phyloP scores from a whole-genome alignment of 2,888 invertebrate species.

The Pristionchus japonicus region DNA sequence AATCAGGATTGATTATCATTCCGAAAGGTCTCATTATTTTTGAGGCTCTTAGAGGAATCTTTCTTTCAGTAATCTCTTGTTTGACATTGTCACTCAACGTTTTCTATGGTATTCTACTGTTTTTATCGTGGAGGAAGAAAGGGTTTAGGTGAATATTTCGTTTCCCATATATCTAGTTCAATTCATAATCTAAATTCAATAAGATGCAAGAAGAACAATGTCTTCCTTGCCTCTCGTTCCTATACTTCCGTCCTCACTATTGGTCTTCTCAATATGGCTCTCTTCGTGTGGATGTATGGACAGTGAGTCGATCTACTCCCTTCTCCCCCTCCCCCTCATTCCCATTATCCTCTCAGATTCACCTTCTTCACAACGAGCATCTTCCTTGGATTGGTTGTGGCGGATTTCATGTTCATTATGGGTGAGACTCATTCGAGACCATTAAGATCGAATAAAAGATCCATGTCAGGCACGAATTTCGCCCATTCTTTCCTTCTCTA shows the following conservation, averaged over 20 bases:
- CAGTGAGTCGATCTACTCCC: not conserved
- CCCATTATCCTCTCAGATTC: not conserved
- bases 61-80: constrained; percentile 25
- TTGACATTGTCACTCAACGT: not conserved
- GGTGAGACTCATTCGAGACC: no score
- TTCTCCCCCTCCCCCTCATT: no score
- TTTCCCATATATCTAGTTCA: no score
- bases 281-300: constrained; percentile 17
- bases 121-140: not conserved
- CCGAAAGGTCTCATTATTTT: not conserved
- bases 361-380: constrained; percentile 12
- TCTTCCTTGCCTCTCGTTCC: constrained; percentile 16
- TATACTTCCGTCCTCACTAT: constrained; percentile 11
- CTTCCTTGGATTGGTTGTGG: not conserved
- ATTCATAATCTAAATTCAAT: not conserved
- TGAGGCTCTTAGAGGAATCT: not conserved
- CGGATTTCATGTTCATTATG: constrained; percentile 6
- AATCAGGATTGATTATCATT: not conserved
- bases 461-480: constrained; percentile 23
- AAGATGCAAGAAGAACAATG: constrained; percentile 18
- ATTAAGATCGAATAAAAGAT: no score
- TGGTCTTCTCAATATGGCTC: not conserved
- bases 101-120: constrained; percentile 14
- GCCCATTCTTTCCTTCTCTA: not conserved
- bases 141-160: not conserved